Conservation (phyloP, 2,797 vertebrate genomes). For the Danio kyathit region DNA sequence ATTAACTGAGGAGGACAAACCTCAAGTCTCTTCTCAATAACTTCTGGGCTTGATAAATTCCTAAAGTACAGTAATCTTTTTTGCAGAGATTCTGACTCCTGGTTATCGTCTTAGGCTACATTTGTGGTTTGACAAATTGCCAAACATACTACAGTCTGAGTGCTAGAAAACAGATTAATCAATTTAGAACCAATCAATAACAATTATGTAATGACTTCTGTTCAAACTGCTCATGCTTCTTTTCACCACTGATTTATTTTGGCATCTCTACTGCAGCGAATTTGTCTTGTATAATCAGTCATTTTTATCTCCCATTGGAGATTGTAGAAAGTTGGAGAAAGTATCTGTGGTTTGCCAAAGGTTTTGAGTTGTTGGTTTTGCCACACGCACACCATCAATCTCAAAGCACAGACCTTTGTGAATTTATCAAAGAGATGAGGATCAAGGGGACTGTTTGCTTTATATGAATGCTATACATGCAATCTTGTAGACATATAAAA, state of each 20-base stretch:
- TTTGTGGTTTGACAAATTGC: background rate
- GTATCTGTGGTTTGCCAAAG: conserved; percentile 9
- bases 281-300: background rate
- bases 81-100: background rate
- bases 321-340: too few relatives aligned
- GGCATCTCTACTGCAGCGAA: conserved; percentile 8
- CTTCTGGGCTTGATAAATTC: background rate
- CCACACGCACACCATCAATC: background rate
- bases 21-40: background rate
- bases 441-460: background rate
- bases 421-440: conserved; percentile 2
- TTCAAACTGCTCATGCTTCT: conserved; percentile 15
- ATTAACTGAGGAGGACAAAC: conserved; percentile 16
- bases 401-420: background rate
- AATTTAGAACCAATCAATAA: conserved; percentile 5
- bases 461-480: background rate
- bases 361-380: background rate
- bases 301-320: background rate
- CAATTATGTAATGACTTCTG: conserved; percentile 19
- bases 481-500: background rate
- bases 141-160: background rate
- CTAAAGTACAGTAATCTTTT: background rate
- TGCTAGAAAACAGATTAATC: conserved; percentile 18
- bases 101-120: background rate
- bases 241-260: conserved; percentile 21